Conservation (phyloP, 2,797 vertebrate species). For the Iguana delicatissima region DNA sequence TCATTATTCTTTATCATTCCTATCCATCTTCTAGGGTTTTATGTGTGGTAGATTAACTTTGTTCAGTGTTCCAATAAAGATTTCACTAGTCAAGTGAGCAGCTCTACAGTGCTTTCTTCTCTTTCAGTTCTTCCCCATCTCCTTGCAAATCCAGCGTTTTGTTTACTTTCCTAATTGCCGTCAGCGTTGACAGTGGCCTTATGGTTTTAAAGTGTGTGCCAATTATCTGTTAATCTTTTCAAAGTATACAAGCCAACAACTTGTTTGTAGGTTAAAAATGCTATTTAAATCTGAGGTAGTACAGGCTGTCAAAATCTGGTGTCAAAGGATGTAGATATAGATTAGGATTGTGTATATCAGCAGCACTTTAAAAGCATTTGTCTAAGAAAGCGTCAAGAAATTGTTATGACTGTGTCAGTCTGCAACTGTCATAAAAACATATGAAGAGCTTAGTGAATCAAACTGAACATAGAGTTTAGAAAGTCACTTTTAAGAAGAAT, state of each 20-base stretch:
- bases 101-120: conserved; percentile 5
- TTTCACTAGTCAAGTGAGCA: not conserved
- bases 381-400: not conserved
- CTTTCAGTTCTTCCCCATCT: not conserved
- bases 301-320: not conserved
- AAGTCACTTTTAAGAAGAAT: not conserved
- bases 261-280: conserved; percentile 11
- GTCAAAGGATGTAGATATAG: conserved; percentile 3
- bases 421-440: not conserved
- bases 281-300: not conserved
- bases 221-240: conserved; percentile 33
- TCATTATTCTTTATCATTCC: conserved; percentile 17
- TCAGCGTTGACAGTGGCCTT: conserved; percentile 2
- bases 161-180: conserved; percentile 44
- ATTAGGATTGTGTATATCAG: not conserved
- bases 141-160: conserved; percentile 13
- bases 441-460: not conserved
- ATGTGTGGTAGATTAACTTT: conserved; percentile 4
- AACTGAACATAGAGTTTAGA: not conserved
- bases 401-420: not conserved
- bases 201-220: conserved; percentile 17
- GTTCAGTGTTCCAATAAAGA: conserved; percentile 14
- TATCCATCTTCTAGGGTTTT: not conserved
- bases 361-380: not conserved
- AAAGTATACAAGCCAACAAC: not conserved